Evolutionary conservation across 2,888 invertebrate genomes (phyloP), one percentile per base, ranked within the genome.

Genomic region (Pterostichus niger): DNA sequence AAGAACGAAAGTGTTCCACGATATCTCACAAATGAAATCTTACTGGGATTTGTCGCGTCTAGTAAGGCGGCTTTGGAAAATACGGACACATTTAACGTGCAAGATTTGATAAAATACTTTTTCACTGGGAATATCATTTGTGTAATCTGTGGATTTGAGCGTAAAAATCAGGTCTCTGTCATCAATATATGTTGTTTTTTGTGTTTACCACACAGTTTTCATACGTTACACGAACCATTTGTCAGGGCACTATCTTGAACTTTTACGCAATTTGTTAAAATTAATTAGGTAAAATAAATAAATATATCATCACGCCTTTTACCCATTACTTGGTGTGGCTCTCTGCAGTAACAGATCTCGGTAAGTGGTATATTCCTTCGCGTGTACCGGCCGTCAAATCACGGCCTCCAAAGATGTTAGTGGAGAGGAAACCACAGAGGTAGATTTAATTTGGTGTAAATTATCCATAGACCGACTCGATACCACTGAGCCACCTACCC

Each of bases 21-120:
- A 73, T 81, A 81, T 81, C 81, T 81, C 71, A 71, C 81, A 81
- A 81, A 81, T 81, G 81, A 81, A 81, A 81, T 81, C 81, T 81
- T 81, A 17, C 52, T 56, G 81, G 81, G 81, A 81, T 81, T 81
- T 73, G 81, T 81, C 81, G 35, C 52, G 44, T 40, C 24, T 78
- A 78, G 77, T n/a, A 78, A 31, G 24, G 35, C 33, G 52, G 75
- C 71, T 81, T 71, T 56, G 17, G 46, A 68, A 56, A 73, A 75
- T 75, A 52, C 54, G 75, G 81, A 81, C 81, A 46, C 56, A 44
- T 71, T 64, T 64, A 64, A 77, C 77, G n/a, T 54, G 35, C 56
- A 17, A 79, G 78, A 79, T 79, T 80, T 80, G 80, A 80, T 80
- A 80, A 80, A 68, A 80, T 80, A 80, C 80, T 80, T 80, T 80